Evolutionary conservation across 2,113 vertebrate genomes (phyloP), one percentile per base, ranked within the genome.

Genomic region (Cyanocitta stelleri): DNA sequence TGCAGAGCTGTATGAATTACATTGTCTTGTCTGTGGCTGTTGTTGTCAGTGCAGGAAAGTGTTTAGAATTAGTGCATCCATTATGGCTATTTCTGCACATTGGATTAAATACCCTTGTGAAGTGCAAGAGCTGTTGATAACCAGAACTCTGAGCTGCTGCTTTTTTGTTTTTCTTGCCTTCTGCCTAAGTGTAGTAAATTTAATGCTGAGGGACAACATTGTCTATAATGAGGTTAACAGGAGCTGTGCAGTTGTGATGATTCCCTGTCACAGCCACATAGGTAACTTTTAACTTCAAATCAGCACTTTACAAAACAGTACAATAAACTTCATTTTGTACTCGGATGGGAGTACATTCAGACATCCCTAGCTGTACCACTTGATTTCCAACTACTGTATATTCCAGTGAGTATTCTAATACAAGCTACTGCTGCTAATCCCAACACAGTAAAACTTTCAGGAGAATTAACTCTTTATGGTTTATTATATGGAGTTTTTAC

Each of bases 341-440:
- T 66, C 1, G 0, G 19, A 4, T 54, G 11, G 16, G 35, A 77
- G 9, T 37, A 35, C 12, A 2, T 76, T 83, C 41, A 51, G 9
- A 48, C 35, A 10, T 33, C 13, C 55, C 18, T 51, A 20, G 16
- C 23, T 76, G 8, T 32, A 32, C 16, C 2, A 2, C 24, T 59
- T 51, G 20, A 49, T 62, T 85, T 82, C 49, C 41, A 37, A 3
- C 16, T 41, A 56, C 39, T 44, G 5, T 78, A 5, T 43, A 33
- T 41, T 58, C 3, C 1, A 35, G 4, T 26, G 19, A 55, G 13
- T 68, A 30, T 68, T 85, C 33, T 43, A 58, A 24, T 63, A 18
- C 13, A 5, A 75, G n/a, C 13, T 24, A n/a, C 20, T 6, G 13
- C 52, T 82, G n/a, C 37, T 82, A 75, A 41, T 61, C 22, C 37